Evolutionary conservation across 2,113 vertebrate species (phyloP), one percentile per base, ranked within the genome.

Genomic region (Lamprologus lemairii): DNA sequence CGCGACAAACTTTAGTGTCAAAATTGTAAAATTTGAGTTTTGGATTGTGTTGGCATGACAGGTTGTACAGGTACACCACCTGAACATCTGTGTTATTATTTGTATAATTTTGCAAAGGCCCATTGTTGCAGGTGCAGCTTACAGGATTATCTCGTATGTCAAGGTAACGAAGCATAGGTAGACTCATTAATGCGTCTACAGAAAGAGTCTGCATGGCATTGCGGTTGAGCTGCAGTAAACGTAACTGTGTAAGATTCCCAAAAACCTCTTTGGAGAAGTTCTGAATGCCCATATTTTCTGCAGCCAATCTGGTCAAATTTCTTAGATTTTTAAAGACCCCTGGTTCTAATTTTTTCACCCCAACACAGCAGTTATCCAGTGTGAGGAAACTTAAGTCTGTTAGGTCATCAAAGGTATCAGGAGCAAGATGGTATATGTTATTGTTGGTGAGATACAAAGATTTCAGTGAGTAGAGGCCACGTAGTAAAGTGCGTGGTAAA

Each of bases 201-300:
- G 96, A 89, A 83, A 98, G 85, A 3, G 89, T 92, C 4, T 92
- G 92, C 83, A 98, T 93, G 33, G 94, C 97, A 2, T 98, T 99
- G 63, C 91, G 96, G 35, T 97, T 97, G 53, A 98, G 92, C 80
- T 88, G 90, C 19, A 97, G 55, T 5, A 2, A 37, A 21, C 45
- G 45, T 68, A 98, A 86, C 19, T 7, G 57, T 17, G 96, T 97
- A 12, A 98, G 97, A 86, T 97, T 96, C 13, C 96, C 97, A 4
- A 98, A 97, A 17, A 98, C 96, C 1, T 97, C 93, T 10, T 93
- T 85, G 26, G 94, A 94, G 82, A 98, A 82, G 1, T 95, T 95
- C 26, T 95, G 95, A 37, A 98, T 96, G 17, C 98, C 93, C 91
- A 95, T 96, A 4, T 97, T 98, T 94, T 98, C 97, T 82, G 96